Base-by-base conservation (phyloP, 2,888 invertebrate species). In the Labia minor region DNA sequence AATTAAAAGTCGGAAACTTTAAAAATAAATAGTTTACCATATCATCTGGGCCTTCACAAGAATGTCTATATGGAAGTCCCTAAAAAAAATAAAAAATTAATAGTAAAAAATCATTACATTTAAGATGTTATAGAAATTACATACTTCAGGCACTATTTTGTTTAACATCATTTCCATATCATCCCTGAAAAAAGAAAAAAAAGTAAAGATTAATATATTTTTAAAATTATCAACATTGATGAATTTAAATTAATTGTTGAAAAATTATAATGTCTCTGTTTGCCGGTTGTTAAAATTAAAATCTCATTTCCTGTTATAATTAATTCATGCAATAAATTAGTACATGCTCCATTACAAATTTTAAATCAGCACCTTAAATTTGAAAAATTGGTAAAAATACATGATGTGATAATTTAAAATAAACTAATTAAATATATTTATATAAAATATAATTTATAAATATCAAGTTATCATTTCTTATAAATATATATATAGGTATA, bases 111-210 rank as follows among this genome's bases (percentile, higher is more conserved):
- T n/a, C n/a, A n/a, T n/a, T n/a, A n/a, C n/a, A n/a, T n/a, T n/a
- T 62, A 1, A 19, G 37, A 61, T 10, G n/a, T 26, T 16, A 66
- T 69, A 37, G 65, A 66, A 16, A 49, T 21, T 10, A 71, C 74
- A 73, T 75, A 83, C 82, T 80, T 97, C 96, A 78, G 96, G 96
- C 81, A 97, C 93, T 81, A 97, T 92, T 86, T 94, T 95, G 82
- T 96, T 96, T 80, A 97, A 85, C 93, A 97, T 95, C 94, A 95
- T 96, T 82, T 97, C 96, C 94, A 96, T 96, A 79, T 97, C 97
- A 78, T 94, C 94, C 81, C 95, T 86, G 73, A 69, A 77, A 76
- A 72, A 72, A 69, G 71, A 72, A 21, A 68, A 14, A 49, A 10
- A 10, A 49, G 14, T 49, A n/a, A n/a, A n/a, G 49, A 49, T 49